These are phyloP conservation scores for Luidia sarsii DNA, from an alignment of 53 echinoderm and acorn worm species.

Conservation along the genomic window DNA sequence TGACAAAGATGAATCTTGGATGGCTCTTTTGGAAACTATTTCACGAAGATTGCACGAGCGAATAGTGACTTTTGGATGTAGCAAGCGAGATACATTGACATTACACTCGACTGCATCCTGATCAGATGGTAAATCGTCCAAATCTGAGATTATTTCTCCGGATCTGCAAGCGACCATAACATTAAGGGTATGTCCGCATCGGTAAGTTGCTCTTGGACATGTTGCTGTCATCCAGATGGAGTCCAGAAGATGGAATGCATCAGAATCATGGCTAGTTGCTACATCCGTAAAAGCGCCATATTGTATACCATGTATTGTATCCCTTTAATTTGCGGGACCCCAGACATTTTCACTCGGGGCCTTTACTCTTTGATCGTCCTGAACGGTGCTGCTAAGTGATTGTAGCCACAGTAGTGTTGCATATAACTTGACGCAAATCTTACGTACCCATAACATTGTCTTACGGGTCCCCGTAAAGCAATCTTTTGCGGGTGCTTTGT, in stretches of 20 bases:
- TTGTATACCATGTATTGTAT: too few species aligned
- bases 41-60: slow-evolving; percentile 9
- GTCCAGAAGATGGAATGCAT: slow-evolving; percentile 7
- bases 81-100: background rate
- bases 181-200: slow-evolving; percentile 25
- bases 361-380: too few species aligned
- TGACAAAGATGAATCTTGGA: slow-evolving; percentile 9
- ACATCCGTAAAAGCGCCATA: background rate
- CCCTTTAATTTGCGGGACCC: too few species aligned
- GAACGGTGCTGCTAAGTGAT: too few species aligned
- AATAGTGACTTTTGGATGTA: slow-evolving; percentile 11
- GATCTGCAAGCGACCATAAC: slow-evolving; percentile 28
- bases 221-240: background rate
- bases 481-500: too few species aligned
- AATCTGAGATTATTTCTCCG: slow-evolving; percentile 5
- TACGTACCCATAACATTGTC: too few species aligned
- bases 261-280: background rate
- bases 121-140: slow-evolving; percentile 34
- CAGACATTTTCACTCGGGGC: too few species aligned
- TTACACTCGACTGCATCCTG: slow-evolving; percentile 33
- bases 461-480: too few species aligned
- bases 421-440: too few species aligned
- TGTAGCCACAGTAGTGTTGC: too few species aligned
- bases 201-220: slow-evolving; percentile 7
- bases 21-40: slow-evolving; percentile 3